Evolutionary conservation across 1,140 invertebrate genomes (phyloP), one percentile per base, ranked within the genome.

Genomic region (Varroa destructor): DNA sequence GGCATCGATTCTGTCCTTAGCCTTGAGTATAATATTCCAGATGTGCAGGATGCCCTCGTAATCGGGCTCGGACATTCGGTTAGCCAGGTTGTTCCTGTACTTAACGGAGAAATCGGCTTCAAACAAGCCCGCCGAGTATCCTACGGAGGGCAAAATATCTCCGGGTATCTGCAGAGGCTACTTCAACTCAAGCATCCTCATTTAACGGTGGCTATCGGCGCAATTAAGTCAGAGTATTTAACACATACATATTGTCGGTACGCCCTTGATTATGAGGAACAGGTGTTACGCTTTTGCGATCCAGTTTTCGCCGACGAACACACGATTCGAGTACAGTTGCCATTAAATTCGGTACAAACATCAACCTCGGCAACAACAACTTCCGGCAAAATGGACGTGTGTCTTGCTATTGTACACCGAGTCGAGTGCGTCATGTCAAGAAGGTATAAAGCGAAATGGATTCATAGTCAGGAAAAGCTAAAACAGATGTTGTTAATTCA

Each of bases 171-270:
- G 78, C 91, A 94, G 76, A 85, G 90, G 74, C 80, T 94, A n/a
- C 82, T 96, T 25, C 92, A 96, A 79, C 82, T 97, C 36, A 96
- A 95, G 79, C 95, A 96, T 82, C 91, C 93, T 3, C 87, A 88
- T 1, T 92, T 95, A 82, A 84, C 89, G 0, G 88, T 87, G 78
- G 86, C 89, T 4, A 89, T 96, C 72, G 91, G 90, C 2, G 84
- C 88, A 74, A 90, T 87, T 74, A 84, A 91, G 75, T 88, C 88
- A 70, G 92, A 95, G 75, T 89, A 93, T 77, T 81, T 96, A 46
- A 81, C 95, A 1, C 87, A 90, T 71, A 85, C 88, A 55, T 87
- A 94, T 78, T 88, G 87, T 74, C 82, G 83, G 71, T 83, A 94
- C 71, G 87, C 90, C 25, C 77, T 85, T 0, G 85, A 91, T 78